Conservation (phyloP, 1,140 invertebrate genomes). For the Anastrepha obliqua region DNA sequence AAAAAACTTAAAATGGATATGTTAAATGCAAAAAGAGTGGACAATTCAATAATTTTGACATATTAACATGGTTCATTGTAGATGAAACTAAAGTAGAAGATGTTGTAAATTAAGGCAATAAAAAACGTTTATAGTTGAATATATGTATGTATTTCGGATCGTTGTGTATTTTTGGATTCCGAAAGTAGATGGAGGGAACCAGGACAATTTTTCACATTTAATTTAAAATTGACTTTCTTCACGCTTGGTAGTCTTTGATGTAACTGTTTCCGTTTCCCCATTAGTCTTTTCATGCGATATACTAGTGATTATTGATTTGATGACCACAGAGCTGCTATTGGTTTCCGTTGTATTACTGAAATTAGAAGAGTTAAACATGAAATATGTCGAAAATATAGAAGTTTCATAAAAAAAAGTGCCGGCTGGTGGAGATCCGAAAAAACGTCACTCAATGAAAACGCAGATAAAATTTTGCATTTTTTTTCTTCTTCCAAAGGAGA, state of each 20-base stretch:
- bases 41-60: background rate
- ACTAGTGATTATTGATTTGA: constrained; percentile 73
- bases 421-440: no score
- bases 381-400: no score
- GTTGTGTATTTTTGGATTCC: background rate
- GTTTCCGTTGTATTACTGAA: constrained; percentile 71
- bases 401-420: no score
- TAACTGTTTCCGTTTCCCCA: constrained; percentile 68
- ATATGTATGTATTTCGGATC: background rate
- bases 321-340: constrained; percentile 71
- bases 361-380: background rate
- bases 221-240: constrained; percentile 72
- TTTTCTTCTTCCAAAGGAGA: no score
- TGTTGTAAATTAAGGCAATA: constrained; percentile 10
- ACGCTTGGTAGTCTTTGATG: constrained; percentile 65
- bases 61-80: background rate
- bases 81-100: constrained; percentile 15
- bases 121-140: background rate
- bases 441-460: no score
- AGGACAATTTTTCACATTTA: background rate
- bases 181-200: background rate
- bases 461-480: no score
- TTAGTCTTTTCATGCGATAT: constrained; percentile 72
- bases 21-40: background rate
- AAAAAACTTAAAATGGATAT: background rate